Evolutionary conservation across 2,888 invertebrate species (phyloP).

Genomic region (Drosophila algonquin): DNA sequence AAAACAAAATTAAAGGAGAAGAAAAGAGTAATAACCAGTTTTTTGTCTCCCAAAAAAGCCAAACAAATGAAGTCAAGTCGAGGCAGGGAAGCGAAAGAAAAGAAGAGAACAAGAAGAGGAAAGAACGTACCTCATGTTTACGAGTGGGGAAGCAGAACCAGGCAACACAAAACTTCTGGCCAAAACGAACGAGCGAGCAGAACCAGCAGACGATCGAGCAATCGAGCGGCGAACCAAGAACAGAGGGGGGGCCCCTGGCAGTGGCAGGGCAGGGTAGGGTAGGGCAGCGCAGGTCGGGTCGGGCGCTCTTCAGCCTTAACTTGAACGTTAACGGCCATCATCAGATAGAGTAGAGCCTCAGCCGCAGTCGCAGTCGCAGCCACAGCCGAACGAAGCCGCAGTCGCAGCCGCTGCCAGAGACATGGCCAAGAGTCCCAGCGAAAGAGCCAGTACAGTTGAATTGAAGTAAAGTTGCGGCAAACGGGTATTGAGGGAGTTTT

Average conservation of each 20-base stretch:
- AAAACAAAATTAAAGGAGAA: slow-evolving; percentile 50
- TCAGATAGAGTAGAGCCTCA: slow-evolving; percentile 66
- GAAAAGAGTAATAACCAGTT: slow-evolving; percentile 82
- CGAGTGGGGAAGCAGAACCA: slow-evolving; percentile 58
- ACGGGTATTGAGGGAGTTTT: slow-evolving; percentile 74
- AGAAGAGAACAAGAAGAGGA: slow-evolving; percentile 33
- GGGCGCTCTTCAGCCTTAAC: slow-evolving; percentile 64
- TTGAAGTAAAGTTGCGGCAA: slow-evolving; percentile 76
- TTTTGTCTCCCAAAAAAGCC: slow-evolving; percentile 81
- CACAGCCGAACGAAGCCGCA: too few species aligned
- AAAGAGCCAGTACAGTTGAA: slow-evolving; percentile 68
- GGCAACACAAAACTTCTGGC: slow-evolving; percentile 35
- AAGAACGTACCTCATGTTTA: slow-evolving; percentile 76
- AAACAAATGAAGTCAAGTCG: slow-evolving; percentile 76
- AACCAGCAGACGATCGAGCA: slow-evolving; percentile 47
- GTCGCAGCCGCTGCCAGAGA: not conserved
- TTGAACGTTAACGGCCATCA: slow-evolving; percentile 77
- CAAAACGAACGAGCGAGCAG: slow-evolving; percentile 28
- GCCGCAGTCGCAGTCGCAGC: not conserved
- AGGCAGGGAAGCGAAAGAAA: slow-evolving; percentile 44
- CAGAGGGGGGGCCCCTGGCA: slow-evolving; percentile 14
- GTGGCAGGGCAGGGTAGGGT: not conserved
- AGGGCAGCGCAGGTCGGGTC: slow-evolving; percentile 60
- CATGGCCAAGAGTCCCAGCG: slow-evolving; percentile 36
- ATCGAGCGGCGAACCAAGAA: slow-evolving; percentile 43